Base-by-base conservation (phyloP, 2,888 invertebrate genomes). In the Tetranychus piercei region DNA sequence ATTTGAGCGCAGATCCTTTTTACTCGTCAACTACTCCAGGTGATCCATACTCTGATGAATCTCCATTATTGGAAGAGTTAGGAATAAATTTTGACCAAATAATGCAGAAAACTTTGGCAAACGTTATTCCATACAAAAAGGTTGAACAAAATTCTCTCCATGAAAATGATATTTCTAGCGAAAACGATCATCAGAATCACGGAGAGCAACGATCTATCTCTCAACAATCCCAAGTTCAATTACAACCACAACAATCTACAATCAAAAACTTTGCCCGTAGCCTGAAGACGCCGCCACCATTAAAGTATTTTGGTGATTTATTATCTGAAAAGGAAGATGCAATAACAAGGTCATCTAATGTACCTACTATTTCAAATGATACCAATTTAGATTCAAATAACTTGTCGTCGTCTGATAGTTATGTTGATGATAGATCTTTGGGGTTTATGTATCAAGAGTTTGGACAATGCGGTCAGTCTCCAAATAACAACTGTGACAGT, bases 61-160 rank as follows among this genome's bases (percentile, higher is more conserved):
- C 91, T 6, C 93, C 94, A 0, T 84, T 94, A 9, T 82, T 94
- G 78, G 93, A 94, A 84, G 94, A 94, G 82, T 84, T 94, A 71
- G 94, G 93, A 81, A 92, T 94, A 79, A 92, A 93, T 81, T 92
- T 93, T 44, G 90, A 92, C 80, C 88, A 88, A 80, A 94, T 94
- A 81, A 81, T 90, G 79, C 90, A 92, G 81, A 94, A 94, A 85
- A 92, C 93, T 6, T 81, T 92, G 78, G 90, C 92, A 1, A 94
- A 94, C 1, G 84, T 94, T 78, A 93, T 94, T 83, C 94, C 94
- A 20, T 86, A 90, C 79, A 78, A 88, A 65, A 88, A 88, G 80
- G 89, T 90, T 82, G 88, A 90, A 0, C 88, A 88, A 79, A 88
- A 88, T 79, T 85, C 91, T 75, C 85, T 89, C 65, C 87, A 89